Percentiles rank a stretch among this genome's conserved stretches.
These are phyloP conservation scores for Darevskia mixta DNA, from an alignment of 2,797 vertebrate genomes.

Conservation along the genomic window DNA sequence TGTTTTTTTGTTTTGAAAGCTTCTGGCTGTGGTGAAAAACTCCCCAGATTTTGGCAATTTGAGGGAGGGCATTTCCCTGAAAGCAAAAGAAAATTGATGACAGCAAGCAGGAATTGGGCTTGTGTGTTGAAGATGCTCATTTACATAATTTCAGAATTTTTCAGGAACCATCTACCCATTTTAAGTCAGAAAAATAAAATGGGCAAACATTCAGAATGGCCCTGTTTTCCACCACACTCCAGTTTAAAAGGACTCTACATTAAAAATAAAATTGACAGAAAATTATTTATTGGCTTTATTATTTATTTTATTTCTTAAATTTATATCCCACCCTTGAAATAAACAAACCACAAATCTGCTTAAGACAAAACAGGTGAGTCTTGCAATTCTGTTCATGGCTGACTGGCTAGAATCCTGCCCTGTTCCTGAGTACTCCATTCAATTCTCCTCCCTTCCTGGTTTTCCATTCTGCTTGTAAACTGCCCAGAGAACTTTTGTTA, in stretches of 20 bases:
- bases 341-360: not conserved
- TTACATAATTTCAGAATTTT: not conserved
- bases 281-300: not conserved
- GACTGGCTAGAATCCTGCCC: not conserved
- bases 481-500: too few species aligned
- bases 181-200: not conserved
- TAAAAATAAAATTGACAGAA: not conserved
- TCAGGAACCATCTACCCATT: not conserved
- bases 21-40: not conserved
- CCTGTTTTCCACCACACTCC: not conserved
- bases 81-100: not conserved
- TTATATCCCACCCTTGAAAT: not conserved
- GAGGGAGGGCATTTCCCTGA: not conserved
- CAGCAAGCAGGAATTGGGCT: not conserved
- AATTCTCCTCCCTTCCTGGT: not conserved
- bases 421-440: not conserved
- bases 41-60: not conserved
- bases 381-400: not conserved
- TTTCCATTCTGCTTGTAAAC: not conserved
- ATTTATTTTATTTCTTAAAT: too few species aligned
- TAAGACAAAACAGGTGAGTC: not conserved
- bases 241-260: not conserved
- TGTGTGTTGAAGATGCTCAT: not conserved
- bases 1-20: not conserved
- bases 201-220: not conserved